Evolutionary conservation across 2,113 vertebrate species (phyloP).

Genomic region (Ovibos moschatus): DNA sequence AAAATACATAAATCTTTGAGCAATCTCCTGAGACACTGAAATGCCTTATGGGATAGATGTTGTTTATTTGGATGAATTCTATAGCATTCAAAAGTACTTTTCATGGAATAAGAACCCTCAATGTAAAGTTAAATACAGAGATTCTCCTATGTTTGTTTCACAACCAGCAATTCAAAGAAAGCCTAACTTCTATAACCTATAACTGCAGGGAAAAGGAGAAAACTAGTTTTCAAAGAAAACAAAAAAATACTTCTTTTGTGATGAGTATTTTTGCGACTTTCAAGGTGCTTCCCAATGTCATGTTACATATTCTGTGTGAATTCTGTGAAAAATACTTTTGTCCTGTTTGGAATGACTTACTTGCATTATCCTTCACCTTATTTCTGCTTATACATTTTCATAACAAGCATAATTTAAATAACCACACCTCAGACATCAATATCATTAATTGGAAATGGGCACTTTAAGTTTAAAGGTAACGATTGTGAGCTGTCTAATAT

Average conservation of each 20-base stretch:
- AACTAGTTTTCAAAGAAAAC: background rate
- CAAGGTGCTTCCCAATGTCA: background rate
- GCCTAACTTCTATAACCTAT: background rate
- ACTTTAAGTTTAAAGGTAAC: background rate
- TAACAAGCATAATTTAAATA: background rate
- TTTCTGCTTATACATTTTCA: background rate
- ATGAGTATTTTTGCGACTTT: background rate
- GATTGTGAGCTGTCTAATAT: background rate
- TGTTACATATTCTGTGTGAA: background rate
- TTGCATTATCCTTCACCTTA: background rate
- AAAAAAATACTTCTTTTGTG: background rate
- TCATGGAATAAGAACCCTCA: background rate
- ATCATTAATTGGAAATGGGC: background rate
- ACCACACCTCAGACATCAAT: background rate
- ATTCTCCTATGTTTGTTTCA: background rate
- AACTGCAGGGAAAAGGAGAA: background rate
- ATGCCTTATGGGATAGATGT: background rate
- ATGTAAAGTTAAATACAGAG: background rate
- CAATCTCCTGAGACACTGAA: background rate
- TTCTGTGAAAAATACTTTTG: background rate
- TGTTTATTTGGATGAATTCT: background rate
- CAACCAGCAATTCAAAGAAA: background rate
- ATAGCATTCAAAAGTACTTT: background rate
- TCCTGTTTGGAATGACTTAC: conserved; percentile 1
- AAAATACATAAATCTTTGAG: background rate